Evolutionary conservation across 2,113 vertebrate species (phyloP), one percentile per base, ranked within the genome.

Genomic region (Dinomys branickii): DNA sequence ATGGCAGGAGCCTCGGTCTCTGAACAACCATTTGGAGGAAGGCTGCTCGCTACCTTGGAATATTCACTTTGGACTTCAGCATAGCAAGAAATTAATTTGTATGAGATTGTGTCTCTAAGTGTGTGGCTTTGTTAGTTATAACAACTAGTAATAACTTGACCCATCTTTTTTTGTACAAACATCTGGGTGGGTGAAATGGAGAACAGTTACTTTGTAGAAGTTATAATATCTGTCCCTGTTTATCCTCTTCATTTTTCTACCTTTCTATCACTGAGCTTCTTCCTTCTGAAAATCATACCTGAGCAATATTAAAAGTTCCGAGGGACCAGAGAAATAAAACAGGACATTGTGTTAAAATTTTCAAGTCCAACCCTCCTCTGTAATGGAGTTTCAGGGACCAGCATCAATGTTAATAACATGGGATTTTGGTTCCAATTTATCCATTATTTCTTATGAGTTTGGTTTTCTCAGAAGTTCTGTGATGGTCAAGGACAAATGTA

Each of bases 301-400:
- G 54, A 90, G 56, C n/a, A 83, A 83, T 73, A 83, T 88, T 97
- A 35, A 90, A 30, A 81, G 90, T 75, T 90, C 92, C 33, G 35
- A 75, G 4, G 22, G 5, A 85, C 85, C 41, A 16, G 50, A 89
- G 67, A 83, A 82, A 78, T 33, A 65, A 77, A 84, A 80, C 9
- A 78, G 44, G 2, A 94, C 54, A 2, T 83, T 47, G 30, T 92
- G 44, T 47, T 50, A 87, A 86, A 87, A 38, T 47, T 78, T 97
- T 35, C 20, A 73, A 52, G n/a, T 61, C 26, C 19, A 93, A 88
- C 44, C 24, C 63, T 69, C 16, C 3, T 41, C 30, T 87, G 0
- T 22, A 2, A 2, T 80, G 47, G 44, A 44, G 1, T 73, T n/a
- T 54, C 35, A n/a, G 38, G 59, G 38, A 87, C 20, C 28, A 80